Evolutionary conservation across 2,113 vertebrate genomes (phyloP).

Genomic region (Choloepus hoffmanni): DNA sequence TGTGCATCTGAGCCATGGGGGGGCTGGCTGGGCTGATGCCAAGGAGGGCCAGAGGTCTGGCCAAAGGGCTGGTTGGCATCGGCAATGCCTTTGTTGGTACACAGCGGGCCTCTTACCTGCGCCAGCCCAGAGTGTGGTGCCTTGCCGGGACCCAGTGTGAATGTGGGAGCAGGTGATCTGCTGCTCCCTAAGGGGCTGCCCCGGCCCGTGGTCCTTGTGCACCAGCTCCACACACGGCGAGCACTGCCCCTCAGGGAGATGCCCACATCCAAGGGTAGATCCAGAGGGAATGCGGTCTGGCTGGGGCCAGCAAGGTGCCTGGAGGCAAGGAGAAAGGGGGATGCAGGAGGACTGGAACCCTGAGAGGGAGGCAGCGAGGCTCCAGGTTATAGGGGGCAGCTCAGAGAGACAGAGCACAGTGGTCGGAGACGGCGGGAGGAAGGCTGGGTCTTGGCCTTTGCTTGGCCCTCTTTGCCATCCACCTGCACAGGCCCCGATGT

Average conservation of each 20-base stretch:
- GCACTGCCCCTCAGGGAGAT: background rate
- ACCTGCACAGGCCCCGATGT: background rate
- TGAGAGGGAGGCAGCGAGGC: background rate
- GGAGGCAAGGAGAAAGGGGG: background rate
- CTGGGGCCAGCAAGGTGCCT: background rate
- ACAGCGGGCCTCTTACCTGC: constrained; percentile 93
- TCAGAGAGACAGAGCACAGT: fast-evolving
- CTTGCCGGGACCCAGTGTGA: constrained; percentile 80
- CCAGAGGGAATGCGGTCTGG: background rate
- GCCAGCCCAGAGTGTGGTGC: constrained; percentile 90
- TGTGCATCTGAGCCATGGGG: background rate
- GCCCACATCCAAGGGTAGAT: background rate
- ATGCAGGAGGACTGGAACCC: fast-evolving
- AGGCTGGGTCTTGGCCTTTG: background rate
- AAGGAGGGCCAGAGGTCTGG: background rate
- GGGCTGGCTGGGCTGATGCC: background rate
- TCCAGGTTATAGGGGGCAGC: background rate
- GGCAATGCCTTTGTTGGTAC: constrained; percentile 86
- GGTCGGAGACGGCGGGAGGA: no score
- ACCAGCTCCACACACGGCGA: background rate
- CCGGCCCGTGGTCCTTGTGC: background rate
- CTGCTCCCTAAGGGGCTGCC: background rate
- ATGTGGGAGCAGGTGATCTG: constrained; percentile 90
- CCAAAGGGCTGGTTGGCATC: constrained; percentile 65
- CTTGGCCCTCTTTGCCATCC: background rate